These are phyloP conservation scores for Aplodontia rufa DNA, from an alignment of 2,113 vertebrate species.

Conservation along the genomic window DNA sequence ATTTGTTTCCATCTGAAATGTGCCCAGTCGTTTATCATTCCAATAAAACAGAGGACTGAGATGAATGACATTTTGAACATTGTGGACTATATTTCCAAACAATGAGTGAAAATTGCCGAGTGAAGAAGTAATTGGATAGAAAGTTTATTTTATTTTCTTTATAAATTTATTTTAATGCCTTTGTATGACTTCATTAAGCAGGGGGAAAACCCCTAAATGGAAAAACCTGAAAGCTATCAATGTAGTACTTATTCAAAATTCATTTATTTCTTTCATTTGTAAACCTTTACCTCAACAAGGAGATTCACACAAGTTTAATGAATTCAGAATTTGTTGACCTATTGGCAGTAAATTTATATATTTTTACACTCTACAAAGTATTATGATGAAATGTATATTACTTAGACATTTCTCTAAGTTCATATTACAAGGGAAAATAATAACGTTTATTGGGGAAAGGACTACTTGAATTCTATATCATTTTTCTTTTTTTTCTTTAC, in stretches of 20 bases:
- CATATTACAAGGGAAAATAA: not conserved
- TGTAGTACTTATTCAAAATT: slow-evolving; percentile 10
- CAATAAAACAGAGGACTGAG: not conserved
- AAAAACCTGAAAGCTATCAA: slow-evolving; percentile 19
- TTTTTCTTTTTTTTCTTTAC: not conserved
- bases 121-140: slow-evolving; percentile 31
- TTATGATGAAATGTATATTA: not conserved
- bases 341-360: not conserved
- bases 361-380: slow-evolving; percentile 24
- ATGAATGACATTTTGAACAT: slow-evolving; percentile 31
- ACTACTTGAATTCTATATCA: not conserved
- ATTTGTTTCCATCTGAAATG: slow-evolving; percentile 5
- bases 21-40: not conserved
- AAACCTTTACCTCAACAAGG: not conserved
- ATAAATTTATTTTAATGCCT: not conserved
- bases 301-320: not conserved
- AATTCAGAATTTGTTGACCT: not conserved
- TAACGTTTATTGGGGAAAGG: not conserved
- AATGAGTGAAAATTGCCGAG: slow-evolving; percentile 26
- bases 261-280: slow-evolving; percentile 4
- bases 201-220: not conserved
- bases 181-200: not conserved
- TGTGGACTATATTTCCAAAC: not conserved
- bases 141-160: not conserved
- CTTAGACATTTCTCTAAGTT: not conserved